These are phyloP conservation scores for Embidobia sp. DNA, from an alignment of 2,888 invertebrate genomes.

Conservation along the genomic window DNA sequence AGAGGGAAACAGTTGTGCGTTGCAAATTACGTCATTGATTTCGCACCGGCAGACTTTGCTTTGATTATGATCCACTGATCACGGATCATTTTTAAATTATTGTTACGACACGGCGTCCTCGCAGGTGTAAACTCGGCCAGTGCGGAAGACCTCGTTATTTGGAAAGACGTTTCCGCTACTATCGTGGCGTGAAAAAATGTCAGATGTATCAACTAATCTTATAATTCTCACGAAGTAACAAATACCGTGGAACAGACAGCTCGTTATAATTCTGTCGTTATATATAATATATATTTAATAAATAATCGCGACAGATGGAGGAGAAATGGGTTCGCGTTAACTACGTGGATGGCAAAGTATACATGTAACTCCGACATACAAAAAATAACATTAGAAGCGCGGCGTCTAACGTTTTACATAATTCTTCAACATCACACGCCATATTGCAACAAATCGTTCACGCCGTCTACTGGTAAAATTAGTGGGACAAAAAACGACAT, in stretches of 20 bases:
- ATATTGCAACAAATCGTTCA: constrained; percentile 23
- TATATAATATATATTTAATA: constrained; percentile 44
- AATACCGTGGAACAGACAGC: constrained; percentile 45
- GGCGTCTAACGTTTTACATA: constrained; percentile 16
- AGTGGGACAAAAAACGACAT: too few species aligned
- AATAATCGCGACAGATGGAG: constrained; percentile 40
- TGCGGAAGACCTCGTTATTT: too few species aligned
- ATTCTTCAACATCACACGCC: constrained; percentile 19
- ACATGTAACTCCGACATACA: constrained; percentile 20
- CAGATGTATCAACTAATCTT: constrained; percentile 14
- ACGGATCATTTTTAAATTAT: too few species aligned
- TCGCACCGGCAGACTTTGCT: too few species aligned
- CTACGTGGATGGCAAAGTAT: constrained; percentile 29
- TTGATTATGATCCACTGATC: too few species aligned
- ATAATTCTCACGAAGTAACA: constrained; percentile 46
- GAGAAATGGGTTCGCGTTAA: constrained; percentile 21
- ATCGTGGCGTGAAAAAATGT: constrained; percentile 36
- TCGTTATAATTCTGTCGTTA: constrained; percentile 39
- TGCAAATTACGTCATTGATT: too few species aligned
- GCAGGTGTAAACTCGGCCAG: too few species aligned
- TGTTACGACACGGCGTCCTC: too few species aligned
- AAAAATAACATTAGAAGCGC: constrained; percentile 7
- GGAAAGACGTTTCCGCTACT: not conserved
- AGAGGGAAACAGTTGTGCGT: too few species aligned
- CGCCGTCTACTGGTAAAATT: not conserved